Evolutionary conservation across 2,797 vertebrate species (phyloP), one percentile per base, ranked within the genome.

Genomic region (Melanotaenia pygmaea): DNA sequence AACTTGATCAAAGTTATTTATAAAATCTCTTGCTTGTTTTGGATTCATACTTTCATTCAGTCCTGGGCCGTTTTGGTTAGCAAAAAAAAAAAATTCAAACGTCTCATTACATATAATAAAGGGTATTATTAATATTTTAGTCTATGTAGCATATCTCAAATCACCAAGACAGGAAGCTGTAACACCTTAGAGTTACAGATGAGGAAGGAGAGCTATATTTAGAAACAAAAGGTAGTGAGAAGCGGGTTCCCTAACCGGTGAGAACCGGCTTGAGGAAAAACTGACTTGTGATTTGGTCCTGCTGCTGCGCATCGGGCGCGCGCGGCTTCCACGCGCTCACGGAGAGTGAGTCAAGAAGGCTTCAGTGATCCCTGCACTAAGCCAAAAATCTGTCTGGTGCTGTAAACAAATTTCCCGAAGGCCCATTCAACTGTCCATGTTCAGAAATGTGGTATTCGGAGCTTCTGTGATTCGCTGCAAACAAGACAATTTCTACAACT

Each of bases 211-310:
- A 61, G 58, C 86, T 90, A 84, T 84, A 86, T 89, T 87, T 87
- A 79, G 86, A 85, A 74, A 65, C 84, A 69, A 57, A 76, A 34
- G 67, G 14, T 67, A 59, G 56, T 20, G 74, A 83, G 72, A 73
- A 63, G 82, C 63, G 74, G 82, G 76, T 83, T 81, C 63, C 35
- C 65, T 64, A 92, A 93, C 93, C 85, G 90, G 92, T 50, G 20
- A 71, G 87, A 93, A 91, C 92, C 88, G 89, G 92, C 84, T 92
- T 45, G 70, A 66, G 72, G 74, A 80, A 45, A 54, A 74, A 77
- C 67, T 74, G 86, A 87, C 80, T 82, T 82, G 78, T 78, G 28
- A 13, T 62, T 70, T 12, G 20, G 34, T 40, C 24, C 40, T 30
- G 24, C 51, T 54, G 51, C 24, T 26, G 26, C 1, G 53, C 26